These are phyloP conservation scores for pig (Sus scrofa) DNA, from an alignment of 2,113 vertebrate genomes.

Conservation along the genomic window DNA sequence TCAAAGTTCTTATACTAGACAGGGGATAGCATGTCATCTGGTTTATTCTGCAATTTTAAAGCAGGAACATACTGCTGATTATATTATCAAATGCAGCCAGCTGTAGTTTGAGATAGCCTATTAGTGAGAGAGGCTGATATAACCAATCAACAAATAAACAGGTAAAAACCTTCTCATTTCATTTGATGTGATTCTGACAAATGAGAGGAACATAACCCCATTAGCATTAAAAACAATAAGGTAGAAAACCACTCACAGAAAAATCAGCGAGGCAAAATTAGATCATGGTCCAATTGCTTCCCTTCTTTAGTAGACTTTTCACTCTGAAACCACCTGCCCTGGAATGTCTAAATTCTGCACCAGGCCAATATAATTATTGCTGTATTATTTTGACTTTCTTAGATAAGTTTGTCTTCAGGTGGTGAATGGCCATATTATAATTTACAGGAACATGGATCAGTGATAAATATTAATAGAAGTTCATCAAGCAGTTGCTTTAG, in stretches of 20 bases:
- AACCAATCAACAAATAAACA: conserved; percentile 43
- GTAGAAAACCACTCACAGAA: not conserved
- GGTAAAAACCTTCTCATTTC: conserved; percentile 33
- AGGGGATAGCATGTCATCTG: not conserved
- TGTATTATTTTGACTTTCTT: not conserved
- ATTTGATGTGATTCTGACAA: conserved; percentile 32
- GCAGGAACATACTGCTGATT: not conserved
- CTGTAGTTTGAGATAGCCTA: not conserved
- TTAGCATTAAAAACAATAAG: conserved; percentile 2
- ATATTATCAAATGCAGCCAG: conserved; percentile 31
- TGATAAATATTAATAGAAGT: not conserved
- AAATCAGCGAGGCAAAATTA: conserved; percentile 3
- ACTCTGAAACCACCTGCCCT: not conserved
- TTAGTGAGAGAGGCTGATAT: conserved; percentile 29
- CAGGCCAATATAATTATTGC: not conserved
- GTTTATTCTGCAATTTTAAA: conserved; percentile 18
- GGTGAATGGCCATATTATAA: not conserved
- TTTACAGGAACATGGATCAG: not conserved
- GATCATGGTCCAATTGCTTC: not conserved
- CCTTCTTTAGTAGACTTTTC: not conserved
- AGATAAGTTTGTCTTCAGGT: not conserved
- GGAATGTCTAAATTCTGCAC: not conserved
- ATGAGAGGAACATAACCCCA: not conserved
- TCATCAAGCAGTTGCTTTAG: not conserved
- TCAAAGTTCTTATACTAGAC: not conserved